Conservation (phyloP, 2,797 vertebrate genomes). For the Adelosebastes latens region DNA sequence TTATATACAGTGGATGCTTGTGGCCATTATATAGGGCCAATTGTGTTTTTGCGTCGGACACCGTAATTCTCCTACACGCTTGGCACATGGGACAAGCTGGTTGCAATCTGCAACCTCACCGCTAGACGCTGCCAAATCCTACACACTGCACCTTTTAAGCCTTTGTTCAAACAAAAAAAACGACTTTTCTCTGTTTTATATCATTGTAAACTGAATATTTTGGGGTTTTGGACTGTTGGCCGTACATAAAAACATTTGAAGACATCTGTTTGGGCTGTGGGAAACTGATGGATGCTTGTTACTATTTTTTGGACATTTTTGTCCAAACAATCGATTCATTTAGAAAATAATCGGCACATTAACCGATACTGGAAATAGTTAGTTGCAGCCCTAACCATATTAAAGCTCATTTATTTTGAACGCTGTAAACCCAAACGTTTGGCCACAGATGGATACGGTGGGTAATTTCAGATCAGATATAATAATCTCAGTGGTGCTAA, state of each 20-base stretch:
- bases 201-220: background rate
- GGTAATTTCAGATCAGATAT: background rate
- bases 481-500: background rate
- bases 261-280: background rate
- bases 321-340: background rate
- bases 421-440: background rate
- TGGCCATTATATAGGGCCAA: too few relatives aligned
- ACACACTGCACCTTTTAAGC: background rate
- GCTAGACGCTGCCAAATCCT: too few relatives aligned
- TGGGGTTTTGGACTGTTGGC: background rate
- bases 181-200: background rate
- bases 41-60: background rate
- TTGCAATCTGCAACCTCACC: too few relatives aligned
- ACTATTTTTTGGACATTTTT: background rate
- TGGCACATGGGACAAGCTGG: background rate
- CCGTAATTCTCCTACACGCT: background rate
- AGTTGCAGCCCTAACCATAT: background rate
- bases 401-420: background rate
- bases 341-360: background rate
- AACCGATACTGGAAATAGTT: background rate
- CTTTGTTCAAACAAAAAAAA: background rate
- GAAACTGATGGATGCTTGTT: background rate
- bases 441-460: background rate
- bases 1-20: too few relatives aligned
- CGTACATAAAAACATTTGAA: background rate